These are phyloP conservation scores for Streblospio benedicti DNA, from an alignment of 1,140 invertebrate genomes.

Conservation along the genomic window DNA sequence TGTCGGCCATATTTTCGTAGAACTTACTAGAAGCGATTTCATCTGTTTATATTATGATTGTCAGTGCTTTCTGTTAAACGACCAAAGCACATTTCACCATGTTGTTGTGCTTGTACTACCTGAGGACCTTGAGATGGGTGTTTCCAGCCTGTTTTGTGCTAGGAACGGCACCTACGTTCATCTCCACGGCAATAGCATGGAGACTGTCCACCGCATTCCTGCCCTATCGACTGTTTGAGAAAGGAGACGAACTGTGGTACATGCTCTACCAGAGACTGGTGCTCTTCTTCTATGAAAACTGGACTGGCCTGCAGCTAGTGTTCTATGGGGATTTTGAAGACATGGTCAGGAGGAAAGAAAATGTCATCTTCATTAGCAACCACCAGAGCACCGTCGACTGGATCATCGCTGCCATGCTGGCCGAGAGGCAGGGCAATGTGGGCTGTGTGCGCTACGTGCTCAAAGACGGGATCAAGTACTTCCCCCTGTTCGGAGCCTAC, in stretches of 20 bases:
- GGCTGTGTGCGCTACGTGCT: slow-evolving; percentile 51
- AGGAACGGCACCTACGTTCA: too few relatives aligned
- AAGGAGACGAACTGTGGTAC: slow-evolving; percentile 45
- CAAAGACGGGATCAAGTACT: slow-evolving; percentile 51
- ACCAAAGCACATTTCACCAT: too few relatives aligned
- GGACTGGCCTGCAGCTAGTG: slow-evolving; percentile 35
- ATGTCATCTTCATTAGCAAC: slow-evolving; percentile 44
- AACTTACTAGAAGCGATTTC: too few relatives aligned
- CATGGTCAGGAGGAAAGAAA: slow-evolving; percentile 40
- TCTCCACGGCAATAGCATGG: too few relatives aligned
- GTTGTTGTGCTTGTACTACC: too few relatives aligned
- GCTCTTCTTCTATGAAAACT: slow-evolving; percentile 47
- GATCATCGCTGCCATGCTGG: slow-evolving; percentile 44
- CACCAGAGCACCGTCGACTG: slow-evolving; percentile 47
- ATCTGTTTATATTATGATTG: too few relatives aligned
- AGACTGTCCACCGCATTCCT: too few relatives aligned
- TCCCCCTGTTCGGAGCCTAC: slow-evolving; percentile 54
- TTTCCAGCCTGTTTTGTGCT: too few relatives aligned
- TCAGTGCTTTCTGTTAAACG: too few relatives aligned
- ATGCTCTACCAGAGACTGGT: slow-evolving; percentile 39
- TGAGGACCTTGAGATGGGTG: too few relatives aligned
- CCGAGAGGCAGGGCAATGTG: slow-evolving; percentile 46
- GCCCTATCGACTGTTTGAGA: too few relatives aligned
- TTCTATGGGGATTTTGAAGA: slow-evolving; percentile 44
- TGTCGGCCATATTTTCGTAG: too few relatives aligned